A percentile compares a stretch with the other conserved stretches of the same genome.
Evolutionary conservation across 2,888 invertebrate species (phyloP).

Genomic region (Nymphalis polychloros): DNA sequence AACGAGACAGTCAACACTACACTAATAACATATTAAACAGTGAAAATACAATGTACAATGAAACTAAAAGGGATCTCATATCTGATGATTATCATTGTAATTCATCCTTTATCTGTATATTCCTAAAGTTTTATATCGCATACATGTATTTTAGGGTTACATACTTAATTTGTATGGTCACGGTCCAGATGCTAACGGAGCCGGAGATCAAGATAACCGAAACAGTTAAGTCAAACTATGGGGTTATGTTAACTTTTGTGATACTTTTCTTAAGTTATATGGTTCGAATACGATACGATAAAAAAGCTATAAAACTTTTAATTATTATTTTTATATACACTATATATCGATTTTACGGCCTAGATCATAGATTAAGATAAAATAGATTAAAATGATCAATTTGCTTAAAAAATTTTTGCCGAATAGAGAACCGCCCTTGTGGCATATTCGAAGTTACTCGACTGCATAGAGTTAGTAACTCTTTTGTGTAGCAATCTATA

Average conservation of each 20-base stretch:
- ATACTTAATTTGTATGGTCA: slow-evolving; percentile 45
- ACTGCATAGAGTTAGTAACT: too few species aligned
- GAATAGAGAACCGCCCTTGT: too few species aligned
- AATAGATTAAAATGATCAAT: too few species aligned
- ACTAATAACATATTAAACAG: not conserved
- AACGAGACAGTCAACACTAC: too few species aligned
- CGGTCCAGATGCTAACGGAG: slow-evolving; percentile 57
- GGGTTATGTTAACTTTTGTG: slow-evolving; percentile 38
- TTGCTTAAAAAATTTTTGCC: too few species aligned
- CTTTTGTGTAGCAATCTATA: too few species aligned
- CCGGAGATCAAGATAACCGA: slow-evolving; percentile 52
- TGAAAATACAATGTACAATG: not conserved
- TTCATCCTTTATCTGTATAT: not conserved
- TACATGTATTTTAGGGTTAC: slow-evolving; percentile 22
- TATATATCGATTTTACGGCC: too few species aligned
- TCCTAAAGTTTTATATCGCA: not conserved
- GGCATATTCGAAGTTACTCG: too few species aligned
- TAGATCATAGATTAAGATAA: too few species aligned
- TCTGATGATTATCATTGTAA: not conserved
- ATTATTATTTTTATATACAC: too few species aligned
- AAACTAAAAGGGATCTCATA: not conserved
- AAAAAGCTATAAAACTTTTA: not conserved
- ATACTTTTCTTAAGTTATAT: slow-evolving; percentile 5
- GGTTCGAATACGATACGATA: not conserved
- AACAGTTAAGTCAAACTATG: slow-evolving; percentile 52